A percentile compares a stretch with the other conserved stretches of the same genome.
phyloP scores from a whole-genome alignment of 2,888 invertebrate genomes.

The Drosophila recens region DNA sequence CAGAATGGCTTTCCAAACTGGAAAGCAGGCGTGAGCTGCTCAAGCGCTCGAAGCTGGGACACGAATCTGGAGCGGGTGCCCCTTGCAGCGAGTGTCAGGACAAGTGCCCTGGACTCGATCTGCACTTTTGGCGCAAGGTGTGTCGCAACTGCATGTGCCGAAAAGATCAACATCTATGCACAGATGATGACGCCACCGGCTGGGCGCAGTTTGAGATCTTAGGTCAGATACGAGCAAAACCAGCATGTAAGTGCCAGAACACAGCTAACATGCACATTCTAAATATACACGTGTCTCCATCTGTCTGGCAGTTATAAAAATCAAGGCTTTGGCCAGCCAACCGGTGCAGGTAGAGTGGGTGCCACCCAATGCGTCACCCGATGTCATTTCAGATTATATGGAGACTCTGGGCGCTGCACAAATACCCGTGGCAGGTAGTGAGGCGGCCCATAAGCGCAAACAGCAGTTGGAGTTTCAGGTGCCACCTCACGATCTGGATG shows the following conservation, averaged over 20 bases:
- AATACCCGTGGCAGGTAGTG: constrained; percentile 92
- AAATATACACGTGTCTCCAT: background rate
- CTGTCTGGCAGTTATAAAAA: constrained; percentile 79
- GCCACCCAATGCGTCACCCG: constrained; percentile 90
- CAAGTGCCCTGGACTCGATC: constrained; percentile 90
- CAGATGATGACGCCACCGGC: constrained; percentile 90
- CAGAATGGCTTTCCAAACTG: constrained; percentile 90
- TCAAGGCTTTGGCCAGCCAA: constrained; percentile 87
- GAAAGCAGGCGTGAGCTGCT: constrained; percentile 89
- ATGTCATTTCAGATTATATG: constrained; percentile 89
- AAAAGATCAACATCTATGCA: constrained; percentile 92
- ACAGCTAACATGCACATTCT: background rate
- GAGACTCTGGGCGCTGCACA: constrained; percentile 89
- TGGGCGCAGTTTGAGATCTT: constrained; percentile 92
- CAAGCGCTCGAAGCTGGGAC: constrained; percentile 89
- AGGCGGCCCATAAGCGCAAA: constrained; percentile 91
- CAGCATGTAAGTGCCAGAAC: constrained; percentile 87
- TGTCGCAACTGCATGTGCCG: constrained; percentile 95
- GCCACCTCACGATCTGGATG: constrained; percentile 93
- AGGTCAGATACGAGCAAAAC: constrained; percentile 89
- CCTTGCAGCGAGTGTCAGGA: constrained; percentile 91
- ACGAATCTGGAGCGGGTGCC: constrained; percentile 95
- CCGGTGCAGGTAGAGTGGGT: constrained; percentile 91
- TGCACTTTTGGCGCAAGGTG: constrained; percentile 95
- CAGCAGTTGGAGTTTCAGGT: constrained; percentile 94